Evolutionary conservation across 2,113 vertebrate species (phyloP), one percentile per base, ranked within the genome.

Genomic region (Uria lomvia): DNA sequence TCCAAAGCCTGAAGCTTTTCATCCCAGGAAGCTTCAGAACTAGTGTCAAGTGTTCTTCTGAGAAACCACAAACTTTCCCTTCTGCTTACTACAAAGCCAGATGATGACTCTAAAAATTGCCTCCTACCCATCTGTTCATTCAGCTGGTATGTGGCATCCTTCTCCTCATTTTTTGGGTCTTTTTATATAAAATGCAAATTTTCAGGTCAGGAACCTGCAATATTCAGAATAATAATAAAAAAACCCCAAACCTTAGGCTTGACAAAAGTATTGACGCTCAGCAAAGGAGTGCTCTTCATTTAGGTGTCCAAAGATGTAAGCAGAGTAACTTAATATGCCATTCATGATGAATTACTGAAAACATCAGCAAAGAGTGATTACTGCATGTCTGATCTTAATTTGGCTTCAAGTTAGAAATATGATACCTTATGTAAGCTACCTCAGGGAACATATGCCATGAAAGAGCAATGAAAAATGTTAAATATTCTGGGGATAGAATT

Each of bases 401-500:
- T 90, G 74, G 30, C 36, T 91, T 91, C 71, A 58, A 63, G 52
- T 78, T 85, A 82, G 87, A 93, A 96, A 94, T 85, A 65, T 0
- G 0, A 87, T 60, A 88, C 36, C 40, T 94, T 90, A 66, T 58
- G 38, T 82, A 91, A 94, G 21, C 15, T 76, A 86, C 85, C 62
- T 92, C 62, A 83, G 88, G 92, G 81, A 96, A 88, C 62, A 79
- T 76, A 91, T 73, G 74, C 58, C 58, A 83, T 82, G 67, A 88
- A 89, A 95, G 53, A 90, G 40, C 85, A 93, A 66, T 27, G 45
- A 96, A 93, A 88, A 88, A 90, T 70, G 71, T 72, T 87, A 90
- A 90, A 62, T 82, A 88, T 58, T 66, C 55, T 90, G 29, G 42
- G 45, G 30, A 49, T 74, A 72, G 63, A 85, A 86, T 45, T 92